These are phyloP conservation scores for Eptatretus atami DNA, from an alignment of 2,797 vertebrate genomes.

Conservation along the genomic window DNA sequence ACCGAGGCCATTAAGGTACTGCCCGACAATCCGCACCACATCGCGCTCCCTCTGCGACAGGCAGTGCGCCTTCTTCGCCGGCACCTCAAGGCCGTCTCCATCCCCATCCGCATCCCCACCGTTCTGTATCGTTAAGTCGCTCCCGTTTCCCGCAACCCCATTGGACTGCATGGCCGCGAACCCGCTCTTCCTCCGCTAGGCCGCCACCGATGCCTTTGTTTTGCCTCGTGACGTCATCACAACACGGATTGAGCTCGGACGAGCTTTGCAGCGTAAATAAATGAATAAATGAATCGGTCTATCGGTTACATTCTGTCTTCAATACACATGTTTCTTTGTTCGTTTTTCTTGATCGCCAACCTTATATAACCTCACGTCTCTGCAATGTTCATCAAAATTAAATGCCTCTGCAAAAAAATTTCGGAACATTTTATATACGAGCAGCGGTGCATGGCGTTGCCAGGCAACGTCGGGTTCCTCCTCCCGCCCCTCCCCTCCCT, in stretches of 20 bases:
- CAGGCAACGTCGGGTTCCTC: too few species aligned
- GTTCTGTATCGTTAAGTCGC: not conserved
- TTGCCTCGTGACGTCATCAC: conserved; percentile 6
- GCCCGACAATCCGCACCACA: conserved; percentile 89
- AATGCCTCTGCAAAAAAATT: too few species aligned
- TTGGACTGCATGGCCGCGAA: conserved; percentile 3
- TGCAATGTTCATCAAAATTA: too few species aligned
- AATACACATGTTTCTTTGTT: too few species aligned
- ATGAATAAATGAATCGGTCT: too few species aligned
- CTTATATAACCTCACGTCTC: too few species aligned
- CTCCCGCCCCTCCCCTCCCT: too few species aligned
- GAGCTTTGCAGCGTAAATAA: not conserved
- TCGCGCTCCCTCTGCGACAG: conserved; percentile 82
- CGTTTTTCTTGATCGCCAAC: too few species aligned
- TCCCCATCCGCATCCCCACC: not conserved
- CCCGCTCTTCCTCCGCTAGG: not conserved
- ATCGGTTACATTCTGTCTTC: too few species aligned
- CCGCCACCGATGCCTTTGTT: conserved; percentile 2
- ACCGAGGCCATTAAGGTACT: conserved; percentile 79
- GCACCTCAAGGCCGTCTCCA: not conserved
- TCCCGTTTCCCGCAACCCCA: not conserved
- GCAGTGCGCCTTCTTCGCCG: conserved; percentile 68
- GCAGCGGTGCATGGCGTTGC: too few species aligned
- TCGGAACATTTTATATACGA: too few species aligned
- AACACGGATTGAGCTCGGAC: not conserved